Base-by-base conservation (phyloP, 2,797 vertebrate species). In the Perodicticus potto region DNA sequence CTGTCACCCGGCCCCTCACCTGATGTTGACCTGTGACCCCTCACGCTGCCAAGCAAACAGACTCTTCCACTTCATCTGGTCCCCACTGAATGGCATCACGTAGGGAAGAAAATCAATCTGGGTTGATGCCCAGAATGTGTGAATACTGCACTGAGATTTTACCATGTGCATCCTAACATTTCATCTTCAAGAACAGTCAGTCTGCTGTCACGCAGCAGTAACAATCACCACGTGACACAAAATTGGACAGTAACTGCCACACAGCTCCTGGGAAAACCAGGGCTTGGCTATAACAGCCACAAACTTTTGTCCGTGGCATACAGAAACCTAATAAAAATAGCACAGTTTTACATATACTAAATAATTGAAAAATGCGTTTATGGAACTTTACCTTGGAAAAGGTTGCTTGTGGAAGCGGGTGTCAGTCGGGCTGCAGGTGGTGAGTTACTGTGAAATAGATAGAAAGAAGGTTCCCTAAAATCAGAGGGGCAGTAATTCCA, bases 171-270 rank as follows among this genome's bases (percentile, higher is more conserved):
- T 67, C 27, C 49, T 83, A 74, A 84, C 67, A 91, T 43, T 86
- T 70, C 34, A 93, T 67, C 40, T 92, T 90, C 59, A 95, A 65
- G 59, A 91, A 63, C 49, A 59, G 7, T 72, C 74, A 83, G 20
- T 37, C n/a, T 84, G 82, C 57, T 37, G 5, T 14, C 45, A 61
- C 4, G 34, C 7, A n/a, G 72, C 40, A 57, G 37, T n/a, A 69
- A 73, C 88, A 61, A 78, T 77, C 67, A 82, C 32, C 5, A 0
- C 9, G 23, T 9, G 84, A 65, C 5, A 4, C 7, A 17, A 93
- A 93, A 83, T 43, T 1, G 0, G 14, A 49, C 8, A 22, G n/a
- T 63, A 34, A 89, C 86, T 89, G 74, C 67, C 85, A n/a, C 11
- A 76, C 34, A 8, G 12, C 22, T 89, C n/a, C 7, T 3, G 14